phyloP scores from a whole-genome alignment of 2,113 vertebrate genomes.

The Rhipidura dahli region DNA sequence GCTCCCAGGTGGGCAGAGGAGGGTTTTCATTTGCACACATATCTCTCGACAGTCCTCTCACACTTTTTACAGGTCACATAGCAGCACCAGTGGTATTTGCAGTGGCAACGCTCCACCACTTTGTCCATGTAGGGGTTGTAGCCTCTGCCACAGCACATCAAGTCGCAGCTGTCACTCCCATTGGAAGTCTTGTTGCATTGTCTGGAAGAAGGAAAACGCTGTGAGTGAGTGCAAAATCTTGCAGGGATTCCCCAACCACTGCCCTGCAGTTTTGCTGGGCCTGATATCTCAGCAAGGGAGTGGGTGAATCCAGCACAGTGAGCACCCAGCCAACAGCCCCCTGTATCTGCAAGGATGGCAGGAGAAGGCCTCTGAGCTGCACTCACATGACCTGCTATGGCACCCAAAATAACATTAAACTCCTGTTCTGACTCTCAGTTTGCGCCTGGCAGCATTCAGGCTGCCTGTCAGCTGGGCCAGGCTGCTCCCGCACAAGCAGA shows the following conservation, averaged over 20 bases:
- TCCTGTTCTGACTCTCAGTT: neutral
- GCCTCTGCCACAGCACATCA: conserved; percentile 98
- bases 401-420: neutral
- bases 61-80: conserved; percentile 98
- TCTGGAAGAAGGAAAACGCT: conserved; percentile 60
- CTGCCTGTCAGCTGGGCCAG: neutral
- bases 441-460: rapidly evolving
- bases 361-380: neutral
- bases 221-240: neutral
- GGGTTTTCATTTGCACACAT: conserved; percentile 91
- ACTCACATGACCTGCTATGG: neutral
- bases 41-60: conserved; percentile 90
- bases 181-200: conserved; percentile 97
- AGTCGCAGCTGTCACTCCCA: conserved; percentile 95
- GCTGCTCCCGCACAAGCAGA: rapidly evolving
- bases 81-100: conserved; percentile 99
- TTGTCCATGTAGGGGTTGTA: conserved; percentile 98
- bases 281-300: neutral
- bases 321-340: neutral
- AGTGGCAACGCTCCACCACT: conserved; percentile 94
- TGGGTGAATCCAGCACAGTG: rapidly evolving
- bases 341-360: neutral
- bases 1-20: neutral
- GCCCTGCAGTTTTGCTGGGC: neutral
- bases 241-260: neutral